Evolutionary conservation across 2,113 vertebrate species (phyloP).

Genomic region (Machaerirhynchus nigripectus): DNA sequence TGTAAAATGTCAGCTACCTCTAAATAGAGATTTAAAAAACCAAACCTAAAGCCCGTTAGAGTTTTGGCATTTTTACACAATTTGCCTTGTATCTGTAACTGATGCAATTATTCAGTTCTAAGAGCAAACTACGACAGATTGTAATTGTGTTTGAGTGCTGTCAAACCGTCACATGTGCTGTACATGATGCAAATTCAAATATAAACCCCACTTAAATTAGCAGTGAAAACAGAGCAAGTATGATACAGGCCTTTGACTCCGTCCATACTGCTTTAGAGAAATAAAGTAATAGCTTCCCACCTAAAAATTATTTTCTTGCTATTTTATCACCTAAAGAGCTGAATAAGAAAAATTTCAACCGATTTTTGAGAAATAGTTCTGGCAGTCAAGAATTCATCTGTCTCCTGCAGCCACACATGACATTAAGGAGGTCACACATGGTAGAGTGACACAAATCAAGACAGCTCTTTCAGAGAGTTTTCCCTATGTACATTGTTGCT

Average conservation of each 20-base stretch:
- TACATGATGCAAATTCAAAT: background rate
- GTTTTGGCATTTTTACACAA: background rate
- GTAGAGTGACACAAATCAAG: background rate
- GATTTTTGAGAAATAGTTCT: background rate
- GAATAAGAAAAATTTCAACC: background rate
- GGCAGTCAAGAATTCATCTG: background rate
- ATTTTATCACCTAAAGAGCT: background rate
- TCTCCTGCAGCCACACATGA: background rate
- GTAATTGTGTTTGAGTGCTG: background rate
- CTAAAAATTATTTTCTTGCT: background rate
- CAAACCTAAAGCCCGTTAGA: background rate
- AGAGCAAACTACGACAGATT: background rate
- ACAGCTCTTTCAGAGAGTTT: background rate
- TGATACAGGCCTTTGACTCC: background rate
- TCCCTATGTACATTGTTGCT: background rate
- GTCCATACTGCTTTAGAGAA: background rate
- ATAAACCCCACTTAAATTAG: background rate
- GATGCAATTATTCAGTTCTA: background rate
- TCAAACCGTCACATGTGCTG: background rate
- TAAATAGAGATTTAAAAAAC: background rate
- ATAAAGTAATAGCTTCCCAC: background rate
- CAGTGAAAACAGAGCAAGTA: background rate
- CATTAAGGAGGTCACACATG: background rate
- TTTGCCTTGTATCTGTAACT: conserved; percentile 29
- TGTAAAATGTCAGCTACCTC: background rate